Evolutionary conservation across 2,113 vertebrate genomes (phyloP).

Genomic region (Corapipo altera): DNA sequence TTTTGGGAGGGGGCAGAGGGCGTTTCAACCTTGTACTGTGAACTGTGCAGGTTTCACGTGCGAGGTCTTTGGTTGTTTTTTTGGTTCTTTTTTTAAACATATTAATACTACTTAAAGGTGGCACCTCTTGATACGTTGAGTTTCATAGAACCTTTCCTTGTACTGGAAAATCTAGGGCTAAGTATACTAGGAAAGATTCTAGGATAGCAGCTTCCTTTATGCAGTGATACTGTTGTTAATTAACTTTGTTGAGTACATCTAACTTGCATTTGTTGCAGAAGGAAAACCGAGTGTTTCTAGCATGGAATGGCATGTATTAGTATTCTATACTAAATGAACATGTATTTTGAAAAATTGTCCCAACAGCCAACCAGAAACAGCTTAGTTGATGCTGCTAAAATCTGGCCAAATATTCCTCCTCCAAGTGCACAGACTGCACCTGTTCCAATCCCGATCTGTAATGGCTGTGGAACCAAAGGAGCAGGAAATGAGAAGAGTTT

Average conservation of each 20-base stretch:
- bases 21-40: background rate
- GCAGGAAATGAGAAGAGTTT: slow-evolving; percentile 79
- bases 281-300: background rate
- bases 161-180: background rate
- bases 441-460: slow-evolving; percentile 85
- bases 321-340: background rate
- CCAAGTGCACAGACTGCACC: slow-evolving; percentile 78
- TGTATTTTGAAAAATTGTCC: slow-evolving; percentile 52
- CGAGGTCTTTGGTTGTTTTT: background rate
- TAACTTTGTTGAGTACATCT: background rate
- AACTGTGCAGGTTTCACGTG: background rate
- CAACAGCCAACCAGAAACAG: slow-evolving; percentile 82
- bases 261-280: background rate
- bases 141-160: background rate
- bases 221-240: background rate
- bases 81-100: background rate
- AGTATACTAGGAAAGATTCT: background rate
- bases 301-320: background rate
- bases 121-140: background rate
- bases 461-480: slow-evolving; percentile 88
- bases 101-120: background rate
- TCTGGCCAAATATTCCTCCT: slow-evolving; percentile 89
- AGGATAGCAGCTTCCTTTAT: background rate
- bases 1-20: accelerated
- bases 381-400: slow-evolving; percentile 79